phyloP scores from a whole-genome alignment of 2,113 vertebrate genomes.

The Sturnira hondurensis region DNA sequence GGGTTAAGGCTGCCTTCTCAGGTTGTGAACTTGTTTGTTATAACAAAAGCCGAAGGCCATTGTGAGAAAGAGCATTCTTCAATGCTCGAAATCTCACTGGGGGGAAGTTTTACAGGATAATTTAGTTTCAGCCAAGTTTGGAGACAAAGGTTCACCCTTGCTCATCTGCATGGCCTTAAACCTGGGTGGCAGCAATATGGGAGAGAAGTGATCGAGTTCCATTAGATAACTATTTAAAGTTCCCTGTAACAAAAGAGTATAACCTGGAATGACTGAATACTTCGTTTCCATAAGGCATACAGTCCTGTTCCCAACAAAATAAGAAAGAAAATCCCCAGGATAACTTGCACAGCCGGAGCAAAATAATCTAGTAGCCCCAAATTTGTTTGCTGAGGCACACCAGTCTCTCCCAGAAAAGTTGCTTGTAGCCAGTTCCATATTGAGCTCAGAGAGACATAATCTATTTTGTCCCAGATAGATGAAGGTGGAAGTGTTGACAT shows the following conservation, averaged over 20 bases:
- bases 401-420: constrained; percentile 52
- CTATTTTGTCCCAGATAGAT: constrained; percentile 46
- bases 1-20: neutral
- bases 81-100: neutral
- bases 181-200: neutral
- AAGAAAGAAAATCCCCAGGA: constrained; percentile 58
- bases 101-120: constrained; percentile 3
- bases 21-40: neutral
- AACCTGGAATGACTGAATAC: constrained; percentile 72
- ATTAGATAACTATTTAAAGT: constrained; percentile 39
- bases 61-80: neutral
- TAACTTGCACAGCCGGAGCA: constrained; percentile 34
- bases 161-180: neutral
- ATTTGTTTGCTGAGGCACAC: constrained; percentile 32
- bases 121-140: neutral
- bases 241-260: constrained; percentile 54
- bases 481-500: constrained; percentile 44
- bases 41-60: neutral
- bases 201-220: constrained; percentile 12
- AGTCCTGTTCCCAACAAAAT: constrained; percentile 60
- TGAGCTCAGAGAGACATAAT: constrained; percentile 18
- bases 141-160: neutral
- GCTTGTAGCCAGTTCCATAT: constrained; percentile 71
- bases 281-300: constrained; percentile 70
- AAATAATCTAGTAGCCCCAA: constrained; percentile 45